These are phyloP conservation scores for Benitochromis conjunctus DNA, from an alignment of 2,113 vertebrate genomes.

Conservation along the genomic window DNA sequence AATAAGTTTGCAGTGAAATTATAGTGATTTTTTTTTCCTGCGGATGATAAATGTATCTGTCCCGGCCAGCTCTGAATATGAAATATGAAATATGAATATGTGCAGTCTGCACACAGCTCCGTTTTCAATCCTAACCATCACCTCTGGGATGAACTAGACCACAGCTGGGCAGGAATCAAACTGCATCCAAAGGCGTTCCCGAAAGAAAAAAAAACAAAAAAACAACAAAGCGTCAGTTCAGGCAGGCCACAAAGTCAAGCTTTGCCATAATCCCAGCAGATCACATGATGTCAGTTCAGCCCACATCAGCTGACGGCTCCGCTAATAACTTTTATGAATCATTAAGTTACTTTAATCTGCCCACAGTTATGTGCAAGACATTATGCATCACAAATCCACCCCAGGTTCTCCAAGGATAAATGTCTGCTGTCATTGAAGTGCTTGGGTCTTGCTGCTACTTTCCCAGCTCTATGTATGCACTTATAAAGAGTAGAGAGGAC, in stretches of 20 bases:
- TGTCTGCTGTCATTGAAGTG: background rate
- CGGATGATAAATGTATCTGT: rapidly evolving
- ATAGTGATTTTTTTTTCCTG: background rate
- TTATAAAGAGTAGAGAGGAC: background rate
- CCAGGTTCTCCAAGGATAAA: background rate
- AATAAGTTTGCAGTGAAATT: background rate
- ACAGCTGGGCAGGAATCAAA: background rate
- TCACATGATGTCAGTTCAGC: background rate
- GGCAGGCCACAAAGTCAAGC: background rate
- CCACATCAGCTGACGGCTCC: background rate
- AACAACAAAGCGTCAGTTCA: background rate
- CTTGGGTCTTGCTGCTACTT: background rate
- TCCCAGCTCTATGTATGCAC: background rate
- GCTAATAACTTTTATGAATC: background rate
- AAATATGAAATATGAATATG: no score
- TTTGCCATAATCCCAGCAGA: background rate
- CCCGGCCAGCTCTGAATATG: background rate
- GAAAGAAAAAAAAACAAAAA: background rate
- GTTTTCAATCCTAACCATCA: background rate
- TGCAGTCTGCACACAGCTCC: background rate
- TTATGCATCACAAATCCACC: background rate
- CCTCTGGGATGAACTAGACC: background rate
- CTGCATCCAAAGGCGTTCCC: background rate
- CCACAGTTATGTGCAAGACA: background rate
- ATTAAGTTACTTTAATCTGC: background rate